phyloP scores from a whole-genome alignment of 2,113 vertebrate genomes.

The Elachura formosa region DNA sequence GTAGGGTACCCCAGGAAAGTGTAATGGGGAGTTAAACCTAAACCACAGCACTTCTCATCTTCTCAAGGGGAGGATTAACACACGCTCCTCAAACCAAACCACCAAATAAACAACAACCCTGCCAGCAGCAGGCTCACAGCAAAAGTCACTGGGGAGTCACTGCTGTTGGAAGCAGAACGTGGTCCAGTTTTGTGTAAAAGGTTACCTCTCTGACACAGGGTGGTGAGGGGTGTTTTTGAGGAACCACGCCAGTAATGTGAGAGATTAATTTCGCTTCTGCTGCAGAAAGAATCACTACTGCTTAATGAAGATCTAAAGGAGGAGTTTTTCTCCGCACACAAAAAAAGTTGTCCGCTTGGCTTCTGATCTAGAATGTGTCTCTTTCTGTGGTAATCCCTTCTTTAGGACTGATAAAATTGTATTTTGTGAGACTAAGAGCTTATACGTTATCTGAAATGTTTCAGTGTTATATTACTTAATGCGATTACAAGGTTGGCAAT shows the following conservation, averaged over 20 bases:
- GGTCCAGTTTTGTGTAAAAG: neutral
- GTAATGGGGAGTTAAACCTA: neutral
- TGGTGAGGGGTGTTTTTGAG: neutral
- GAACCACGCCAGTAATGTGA: neutral
- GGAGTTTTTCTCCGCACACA: accelerated
- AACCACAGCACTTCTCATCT: neutral
- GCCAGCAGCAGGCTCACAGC: neutral
- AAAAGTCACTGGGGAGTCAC: neutral
- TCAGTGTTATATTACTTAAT: neutral
- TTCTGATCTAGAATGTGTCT: neutral
- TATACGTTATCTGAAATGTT: neutral
- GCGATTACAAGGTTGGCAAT: neutral
- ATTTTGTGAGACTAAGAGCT: neutral
- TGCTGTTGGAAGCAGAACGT: neutral
- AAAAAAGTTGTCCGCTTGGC: neutral
- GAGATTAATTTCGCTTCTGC: neutral
- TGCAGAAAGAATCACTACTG: neutral
- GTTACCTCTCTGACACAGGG: neutral
- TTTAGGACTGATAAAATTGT: neutral
- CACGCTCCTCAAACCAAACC: neutral
- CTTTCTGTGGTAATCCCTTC: neutral
- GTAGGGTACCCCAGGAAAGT: neutral
- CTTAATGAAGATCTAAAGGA: neutral
- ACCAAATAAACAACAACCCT: neutral
- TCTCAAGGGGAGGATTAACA: neutral